Base-by-base conservation (phyloP, 2,888 invertebrate genomes). In the Ecliptopera silaceata region DNA sequence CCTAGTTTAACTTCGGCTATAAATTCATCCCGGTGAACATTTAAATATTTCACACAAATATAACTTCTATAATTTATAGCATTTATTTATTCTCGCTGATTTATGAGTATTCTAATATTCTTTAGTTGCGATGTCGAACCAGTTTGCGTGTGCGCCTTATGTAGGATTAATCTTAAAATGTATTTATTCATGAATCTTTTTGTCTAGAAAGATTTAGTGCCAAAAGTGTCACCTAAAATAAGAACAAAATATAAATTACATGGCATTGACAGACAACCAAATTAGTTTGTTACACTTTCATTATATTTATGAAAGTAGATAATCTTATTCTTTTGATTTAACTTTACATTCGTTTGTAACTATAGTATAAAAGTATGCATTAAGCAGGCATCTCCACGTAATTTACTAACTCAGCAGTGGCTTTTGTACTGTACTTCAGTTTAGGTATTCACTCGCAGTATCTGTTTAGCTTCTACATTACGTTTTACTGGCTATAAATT, bases 171-270 rank as follows among this genome's bases (percentile, higher is more conserved):
- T 41, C 59, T 45, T 56, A 42, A 55, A 60, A 62, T 56, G 44
- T 62, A 62, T 62, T 61, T 62, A 62, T 62, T 61, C 59, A 58
- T 63, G 56, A 59, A 59, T 58, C 43, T 66, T 59, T 64, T 64
- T 58, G 61, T 62, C 45, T 46, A 48, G 31, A 42, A 56, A 56
- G 61, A 66, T 66, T 64, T 61, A 66, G 43, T 36, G 32, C 17
- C 20, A 6, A 32, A 57, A 46, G 53, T 65, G 54, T 56, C 61
- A 52, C 32, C 46, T 59, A 57, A 59, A 55, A 56, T 46, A 47
- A 50, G 29, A 59, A 60, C 38, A n/a, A 46, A 41, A 34, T n/a
- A 43, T 55, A 53, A n/a, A 29, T 56, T 56, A 34, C 38, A 51
- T 10, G 45, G 47, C 49, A 44, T 36, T 48, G 45, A 46, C 34